phyloP scores from a whole-genome alignment of 2,797 vertebrate species.

The Sarcophilus harrisii region DNA sequence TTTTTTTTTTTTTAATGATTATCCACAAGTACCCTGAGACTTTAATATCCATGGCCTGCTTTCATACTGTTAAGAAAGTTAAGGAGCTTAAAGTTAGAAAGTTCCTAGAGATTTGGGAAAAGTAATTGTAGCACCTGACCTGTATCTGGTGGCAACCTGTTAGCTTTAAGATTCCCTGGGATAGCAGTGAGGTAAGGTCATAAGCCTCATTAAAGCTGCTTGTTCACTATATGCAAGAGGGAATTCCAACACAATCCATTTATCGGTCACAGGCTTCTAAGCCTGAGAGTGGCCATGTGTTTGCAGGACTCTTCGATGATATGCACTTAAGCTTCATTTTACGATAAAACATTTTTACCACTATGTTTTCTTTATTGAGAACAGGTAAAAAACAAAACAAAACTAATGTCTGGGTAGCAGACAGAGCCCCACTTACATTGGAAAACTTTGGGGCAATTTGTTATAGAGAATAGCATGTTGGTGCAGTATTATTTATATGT shows the following conservation, averaged over 20 bases:
- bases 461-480: constrained; percentile 24
- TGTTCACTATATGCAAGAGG: constrained; percentile 60
- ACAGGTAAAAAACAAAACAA: not conserved
- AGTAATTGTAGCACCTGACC: constrained; percentile 47
- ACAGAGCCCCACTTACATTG: not conserved
- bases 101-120: constrained; percentile 29
- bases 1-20: not conserved
- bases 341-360: constrained; percentile 19
- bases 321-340: constrained; percentile 10
- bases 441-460: constrained; percentile 18
- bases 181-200: constrained; percentile 53
- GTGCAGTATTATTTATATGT: constrained; percentile 8
- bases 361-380: constrained; percentile 51
- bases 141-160: constrained; percentile 26
- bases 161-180: constrained; percentile 30
- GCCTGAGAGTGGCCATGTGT: constrained; percentile 34
- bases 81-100: constrained; percentile 48
- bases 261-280: constrained; percentile 60
- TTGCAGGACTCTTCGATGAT: constrained; percentile 44
- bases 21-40: not conserved
- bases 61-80: constrained; percentile 31
- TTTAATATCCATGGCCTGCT: not conserved
- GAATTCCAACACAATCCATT: constrained; percentile 64
- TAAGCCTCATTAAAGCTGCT: constrained; percentile 65
- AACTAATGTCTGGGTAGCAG: constrained; percentile 17